phyloP scores from a whole-genome alignment of 1,140 invertebrate species.

The Ceratina japonica region DNA sequence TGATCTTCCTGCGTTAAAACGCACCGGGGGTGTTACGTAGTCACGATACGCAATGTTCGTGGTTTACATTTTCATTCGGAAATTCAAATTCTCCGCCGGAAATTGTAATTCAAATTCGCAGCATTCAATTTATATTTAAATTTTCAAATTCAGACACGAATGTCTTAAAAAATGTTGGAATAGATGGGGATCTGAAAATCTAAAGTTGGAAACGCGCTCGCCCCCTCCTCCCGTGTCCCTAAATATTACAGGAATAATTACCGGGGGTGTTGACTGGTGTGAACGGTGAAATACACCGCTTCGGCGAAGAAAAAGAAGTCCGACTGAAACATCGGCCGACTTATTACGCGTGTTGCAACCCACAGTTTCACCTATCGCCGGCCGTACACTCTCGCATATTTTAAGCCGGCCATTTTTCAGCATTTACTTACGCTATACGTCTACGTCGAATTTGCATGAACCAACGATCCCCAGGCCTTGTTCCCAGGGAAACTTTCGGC shows the following conservation, averaged over 20 bases:
- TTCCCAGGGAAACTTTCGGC: conserved; percentile 58
- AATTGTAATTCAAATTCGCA: no score
- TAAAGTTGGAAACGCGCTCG: neutral
- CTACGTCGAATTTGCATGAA: conserved; percentile 73
- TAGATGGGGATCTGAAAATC: no score
- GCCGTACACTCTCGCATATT: conserved; percentile 77
- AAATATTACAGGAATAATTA: neutral
- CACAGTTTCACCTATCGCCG: conserved; percentile 73
- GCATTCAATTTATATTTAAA: no score
- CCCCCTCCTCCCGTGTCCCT: neutral
- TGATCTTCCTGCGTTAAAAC: conserved; percentile 6
- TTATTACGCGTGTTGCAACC: conserved; percentile 66
- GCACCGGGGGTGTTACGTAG: neutral
- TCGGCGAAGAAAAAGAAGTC: conserved; percentile 27
- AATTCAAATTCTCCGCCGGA: no score
- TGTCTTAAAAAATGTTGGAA: no score
- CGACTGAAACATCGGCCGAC: conserved; percentile 64
- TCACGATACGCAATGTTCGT: neutral
- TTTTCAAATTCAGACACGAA: no score
- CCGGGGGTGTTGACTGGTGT: neutral
- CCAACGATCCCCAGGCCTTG: conserved; percentile 67
- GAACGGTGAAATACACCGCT: neutral
- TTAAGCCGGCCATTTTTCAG: conserved; percentile 79
- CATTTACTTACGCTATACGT: conserved; percentile 76
- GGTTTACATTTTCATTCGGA: neutral